Conservation (phyloP, 2,888 invertebrate species). For the Blomia tropicalis region DNA sequence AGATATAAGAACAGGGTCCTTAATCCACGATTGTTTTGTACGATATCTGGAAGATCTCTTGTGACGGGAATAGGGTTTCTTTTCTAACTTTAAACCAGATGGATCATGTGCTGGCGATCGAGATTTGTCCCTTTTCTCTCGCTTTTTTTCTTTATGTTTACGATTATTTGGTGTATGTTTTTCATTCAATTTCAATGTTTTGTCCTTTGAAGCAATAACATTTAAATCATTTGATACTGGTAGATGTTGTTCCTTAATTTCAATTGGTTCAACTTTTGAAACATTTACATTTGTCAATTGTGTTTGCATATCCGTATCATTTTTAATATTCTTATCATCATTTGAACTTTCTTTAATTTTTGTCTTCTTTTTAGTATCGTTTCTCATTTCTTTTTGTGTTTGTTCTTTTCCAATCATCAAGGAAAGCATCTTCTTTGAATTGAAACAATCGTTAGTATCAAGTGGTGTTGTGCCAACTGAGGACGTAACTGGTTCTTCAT, state of each 20-base stretch:
- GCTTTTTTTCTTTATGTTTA: neutral
- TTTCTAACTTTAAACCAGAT: neutral
- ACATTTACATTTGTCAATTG: neutral
- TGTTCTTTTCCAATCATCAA: neutral
- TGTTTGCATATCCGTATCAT: neutral
- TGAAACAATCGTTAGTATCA: neutral
- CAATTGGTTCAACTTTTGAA: neutral
- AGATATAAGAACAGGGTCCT: neutral
- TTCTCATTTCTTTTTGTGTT: neutral
- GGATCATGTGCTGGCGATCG: too few relatives aligned
- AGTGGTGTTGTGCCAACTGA: neutral
- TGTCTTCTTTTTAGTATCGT: neutral
- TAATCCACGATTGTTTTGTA: neutral
- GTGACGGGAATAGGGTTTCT: neutral
- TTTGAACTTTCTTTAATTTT: neutral
- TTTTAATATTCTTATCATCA: neutral
- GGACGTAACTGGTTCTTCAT: neutral
- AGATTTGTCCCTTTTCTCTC: neutral
- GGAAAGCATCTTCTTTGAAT: conserved; percentile 4
- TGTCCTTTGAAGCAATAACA: neutral
- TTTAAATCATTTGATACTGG: neutral
- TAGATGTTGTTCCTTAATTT: neutral
- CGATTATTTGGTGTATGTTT: too few relatives aligned
- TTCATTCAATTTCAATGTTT: too few relatives aligned
- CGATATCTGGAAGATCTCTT: neutral